phyloP scores from a whole-genome alignment of 2,113 vertebrate species.

The Rhinolophus sinicus region DNA sequence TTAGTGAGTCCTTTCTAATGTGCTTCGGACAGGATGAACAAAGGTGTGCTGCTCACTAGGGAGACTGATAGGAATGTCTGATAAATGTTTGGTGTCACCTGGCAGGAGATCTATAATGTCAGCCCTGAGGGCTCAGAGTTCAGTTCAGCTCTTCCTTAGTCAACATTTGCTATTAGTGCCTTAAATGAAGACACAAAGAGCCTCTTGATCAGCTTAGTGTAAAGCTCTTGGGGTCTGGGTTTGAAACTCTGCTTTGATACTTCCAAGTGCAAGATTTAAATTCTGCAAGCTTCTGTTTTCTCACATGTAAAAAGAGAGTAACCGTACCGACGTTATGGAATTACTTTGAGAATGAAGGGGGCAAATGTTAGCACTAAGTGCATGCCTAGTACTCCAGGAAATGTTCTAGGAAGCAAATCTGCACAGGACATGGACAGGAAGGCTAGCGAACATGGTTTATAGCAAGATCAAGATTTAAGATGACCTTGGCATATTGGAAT shows the following conservation, averaged over 20 bases:
- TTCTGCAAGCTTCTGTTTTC: background rate
- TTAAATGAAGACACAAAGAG: slow-evolving; percentile 37
- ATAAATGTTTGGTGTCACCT: slow-evolving; percentile 6
- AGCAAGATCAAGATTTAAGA: background rate
- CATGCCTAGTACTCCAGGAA: background rate
- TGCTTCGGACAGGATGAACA: slow-evolving; percentile 13
- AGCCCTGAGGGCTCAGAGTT: background rate
- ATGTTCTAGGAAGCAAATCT: background rate
- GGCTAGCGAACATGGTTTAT: background rate
- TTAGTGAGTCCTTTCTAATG: background rate
- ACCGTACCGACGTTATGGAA: background rate
- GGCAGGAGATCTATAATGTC: background rate
- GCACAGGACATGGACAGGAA: background rate
- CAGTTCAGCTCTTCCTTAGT: slow-evolving; percentile 2
- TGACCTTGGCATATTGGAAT: background rate
- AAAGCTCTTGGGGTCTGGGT: background rate
- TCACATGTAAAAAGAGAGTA: background rate
- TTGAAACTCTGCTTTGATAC: slow-evolving; percentile 18
- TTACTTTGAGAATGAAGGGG: background rate
- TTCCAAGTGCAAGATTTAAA: background rate
- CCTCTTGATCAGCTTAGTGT: slow-evolving; percentile 1
- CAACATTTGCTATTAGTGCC: background rate
- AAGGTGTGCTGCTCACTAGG: background rate
- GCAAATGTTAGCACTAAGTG: background rate
- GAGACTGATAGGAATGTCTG: slow-evolving; percentile 33